A percentile compares a stretch with the other conserved stretches of the same genome.
Conservation (phyloP, 1,140 invertebrate species). For the Ceratosolen fusciceps region DNA sequence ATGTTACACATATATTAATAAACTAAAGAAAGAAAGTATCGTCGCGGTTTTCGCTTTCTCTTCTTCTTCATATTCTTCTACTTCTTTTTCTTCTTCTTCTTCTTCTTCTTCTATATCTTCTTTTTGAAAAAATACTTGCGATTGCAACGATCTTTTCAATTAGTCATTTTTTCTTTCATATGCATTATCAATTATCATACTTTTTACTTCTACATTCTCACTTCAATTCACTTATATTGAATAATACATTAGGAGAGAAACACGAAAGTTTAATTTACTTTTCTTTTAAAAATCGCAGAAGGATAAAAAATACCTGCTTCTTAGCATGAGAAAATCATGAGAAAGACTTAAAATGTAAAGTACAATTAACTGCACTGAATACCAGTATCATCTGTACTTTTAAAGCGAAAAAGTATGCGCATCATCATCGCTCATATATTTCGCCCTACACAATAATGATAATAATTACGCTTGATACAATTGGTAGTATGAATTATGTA, state of each 20-base stretch:
- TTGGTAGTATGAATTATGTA: conserved; percentile 41
- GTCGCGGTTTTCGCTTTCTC: conserved; percentile 4
- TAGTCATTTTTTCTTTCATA: conserved; percentile 7
- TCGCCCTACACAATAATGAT: background rate
- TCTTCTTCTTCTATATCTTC: too few relatives aligned
- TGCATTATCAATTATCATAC: conserved; percentile 13
- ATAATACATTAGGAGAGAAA: conserved; percentile 45
- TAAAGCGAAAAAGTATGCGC: conserved; percentile 33
- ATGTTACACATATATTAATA: conserved; percentile 40
- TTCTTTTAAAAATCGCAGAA: conserved; percentile 21
- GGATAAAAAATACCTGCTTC: conserved; percentile 26
- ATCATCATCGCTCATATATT: conserved; percentile 15
- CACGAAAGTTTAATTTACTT: conserved; percentile 31
- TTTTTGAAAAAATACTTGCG: conserved; percentile 44
- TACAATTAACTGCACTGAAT: conserved; percentile 49
- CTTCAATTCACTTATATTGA: conserved; percentile 34
- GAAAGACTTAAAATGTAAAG: conserved; percentile 43
- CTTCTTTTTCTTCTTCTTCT: too few relatives aligned
- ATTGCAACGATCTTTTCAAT: conserved; percentile 45
- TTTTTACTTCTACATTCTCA: background rate
- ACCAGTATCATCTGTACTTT: conserved; percentile 22
- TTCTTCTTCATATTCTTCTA: too few relatives aligned
- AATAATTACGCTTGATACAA: conserved; percentile 43
- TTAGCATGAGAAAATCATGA: conserved; percentile 31
- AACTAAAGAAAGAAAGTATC: conserved; percentile 29